These are phyloP conservation scores for Pao palembangensis DNA, from an alignment of 2,113 vertebrate species.

Conservation along the genomic window DNA sequence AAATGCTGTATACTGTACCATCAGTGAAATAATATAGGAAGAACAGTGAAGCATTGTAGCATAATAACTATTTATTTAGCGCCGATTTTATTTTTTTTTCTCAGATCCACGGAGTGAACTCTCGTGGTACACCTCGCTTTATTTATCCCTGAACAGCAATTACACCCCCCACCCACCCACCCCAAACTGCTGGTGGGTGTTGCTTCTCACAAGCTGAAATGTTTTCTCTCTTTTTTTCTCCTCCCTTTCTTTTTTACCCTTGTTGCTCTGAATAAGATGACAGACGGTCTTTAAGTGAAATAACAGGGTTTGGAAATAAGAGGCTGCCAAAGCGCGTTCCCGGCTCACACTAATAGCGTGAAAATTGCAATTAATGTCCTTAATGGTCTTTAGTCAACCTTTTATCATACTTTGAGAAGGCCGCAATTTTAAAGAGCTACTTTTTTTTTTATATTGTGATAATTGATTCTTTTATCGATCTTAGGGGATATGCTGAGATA, in stretches of 20 bases:
- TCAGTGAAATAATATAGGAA: too few species aligned
- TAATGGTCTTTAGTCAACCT: constrained; percentile 91
- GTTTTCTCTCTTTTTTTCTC: constrained; percentile 58
- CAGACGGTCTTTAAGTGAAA: constrained; percentile 92
- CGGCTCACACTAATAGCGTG: constrained; percentile 85
- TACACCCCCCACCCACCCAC: constrained; percentile 50
- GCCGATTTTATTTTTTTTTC: constrained; percentile 17
- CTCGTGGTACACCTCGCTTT: constrained; percentile 74
- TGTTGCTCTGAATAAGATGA: constrained; percentile 84
- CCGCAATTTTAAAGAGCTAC: constrained; percentile 81
- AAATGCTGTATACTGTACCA: too few species aligned
- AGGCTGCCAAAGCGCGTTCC: constrained; percentile 85
- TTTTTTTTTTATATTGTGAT: constrained; percentile 74
- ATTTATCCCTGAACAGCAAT: constrained; percentile 85
- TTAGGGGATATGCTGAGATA: constrained; percentile 57
- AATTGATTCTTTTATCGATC: constrained; percentile 86
- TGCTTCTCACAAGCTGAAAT: constrained; percentile 83
- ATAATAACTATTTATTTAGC: constrained; percentile 32
- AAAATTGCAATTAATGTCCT: constrained; percentile 96
- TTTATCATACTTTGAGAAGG: constrained; percentile 81
- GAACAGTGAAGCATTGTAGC: too few species aligned
- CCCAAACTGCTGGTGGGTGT: constrained; percentile 90
- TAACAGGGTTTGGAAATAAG: constrained; percentile 98
- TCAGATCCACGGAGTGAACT: constrained; percentile 58
- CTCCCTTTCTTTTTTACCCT: constrained; percentile 21